Conservation (phyloP, 2,797 vertebrate species). For the Phrynocephalus guinanensis region DNA sequence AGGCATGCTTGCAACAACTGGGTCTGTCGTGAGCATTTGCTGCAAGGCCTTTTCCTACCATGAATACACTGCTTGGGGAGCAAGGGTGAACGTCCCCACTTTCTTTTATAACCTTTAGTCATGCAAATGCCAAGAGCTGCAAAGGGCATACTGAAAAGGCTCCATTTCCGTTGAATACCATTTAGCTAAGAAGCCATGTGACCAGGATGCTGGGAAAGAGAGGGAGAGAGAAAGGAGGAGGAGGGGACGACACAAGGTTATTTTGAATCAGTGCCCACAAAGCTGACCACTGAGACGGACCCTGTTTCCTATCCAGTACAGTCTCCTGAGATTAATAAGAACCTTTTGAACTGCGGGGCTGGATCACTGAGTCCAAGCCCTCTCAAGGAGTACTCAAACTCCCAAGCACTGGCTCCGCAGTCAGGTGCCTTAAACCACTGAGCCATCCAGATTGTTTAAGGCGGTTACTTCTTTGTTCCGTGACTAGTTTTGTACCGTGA, state of each 20-base stretch:
- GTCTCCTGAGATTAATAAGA: not conserved
- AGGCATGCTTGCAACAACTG: no score
- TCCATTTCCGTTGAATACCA: not conserved
- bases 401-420: no score
- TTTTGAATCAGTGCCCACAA: no score
- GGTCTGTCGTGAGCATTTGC: no score
- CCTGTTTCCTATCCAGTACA: not conserved
- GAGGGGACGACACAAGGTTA: no score
- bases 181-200: not conserved
- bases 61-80: not conserved
- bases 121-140: not conserved
- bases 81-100: not conserved
- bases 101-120: not conserved
- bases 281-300: not conserved
- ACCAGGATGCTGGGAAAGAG: not conserved
- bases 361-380: no score
- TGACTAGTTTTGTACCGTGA: no score
- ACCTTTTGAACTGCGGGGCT: not conserved
- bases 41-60: not conserved
- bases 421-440: no score
- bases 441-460: no score
- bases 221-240: not conserved
- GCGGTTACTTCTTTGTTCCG: no score
- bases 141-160: not conserved
- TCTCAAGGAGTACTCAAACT: no score